Percentiles rank a stretch among this genome's conserved stretches.
Conservation (phyloP, 2,797 vertebrate species). For the Hippoglossus hippoglossus region DNA sequence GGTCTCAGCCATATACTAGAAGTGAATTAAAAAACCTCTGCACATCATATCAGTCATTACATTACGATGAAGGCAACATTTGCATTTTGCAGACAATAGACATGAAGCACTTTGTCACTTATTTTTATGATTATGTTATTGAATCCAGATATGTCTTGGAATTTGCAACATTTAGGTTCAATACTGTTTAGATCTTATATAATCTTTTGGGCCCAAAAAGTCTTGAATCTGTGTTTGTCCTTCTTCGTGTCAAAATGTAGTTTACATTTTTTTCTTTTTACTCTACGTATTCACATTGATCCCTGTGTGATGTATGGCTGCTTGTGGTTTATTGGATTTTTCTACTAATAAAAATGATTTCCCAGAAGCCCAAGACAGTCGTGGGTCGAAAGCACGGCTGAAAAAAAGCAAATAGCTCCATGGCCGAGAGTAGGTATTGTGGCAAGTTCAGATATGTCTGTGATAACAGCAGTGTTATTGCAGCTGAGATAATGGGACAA, state of each 20-base stretch:
- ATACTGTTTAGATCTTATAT: too few relatives aligned
- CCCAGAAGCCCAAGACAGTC: background rate
- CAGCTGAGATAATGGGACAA: background rate
- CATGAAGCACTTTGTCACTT: background rate
- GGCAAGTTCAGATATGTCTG: background rate
- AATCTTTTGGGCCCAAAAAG: too few relatives aligned
- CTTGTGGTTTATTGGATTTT: background rate
- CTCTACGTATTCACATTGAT: too few relatives aligned
- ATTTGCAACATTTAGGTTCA: too few relatives aligned
- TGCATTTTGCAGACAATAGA: constrained; percentile 6
- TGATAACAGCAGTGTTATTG: background rate
- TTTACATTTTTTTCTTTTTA: too few relatives aligned
- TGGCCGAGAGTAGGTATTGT: too few relatives aligned
- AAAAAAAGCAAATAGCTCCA: background rate
- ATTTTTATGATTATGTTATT: background rate
- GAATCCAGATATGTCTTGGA: background rate
- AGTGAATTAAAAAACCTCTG: constrained; percentile 4
- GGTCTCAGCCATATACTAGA: background rate
- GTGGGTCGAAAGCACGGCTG: too few relatives aligned
- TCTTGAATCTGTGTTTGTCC: too few relatives aligned
- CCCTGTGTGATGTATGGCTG: too few relatives aligned
- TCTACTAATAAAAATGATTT: background rate
- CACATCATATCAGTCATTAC: background rate
- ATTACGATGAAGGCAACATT: background rate
- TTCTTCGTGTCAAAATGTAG: too few relatives aligned